Evolutionary conservation across 2,797 vertebrate species (phyloP).

Genomic region (Gymnodraco acuticeps): DNA sequence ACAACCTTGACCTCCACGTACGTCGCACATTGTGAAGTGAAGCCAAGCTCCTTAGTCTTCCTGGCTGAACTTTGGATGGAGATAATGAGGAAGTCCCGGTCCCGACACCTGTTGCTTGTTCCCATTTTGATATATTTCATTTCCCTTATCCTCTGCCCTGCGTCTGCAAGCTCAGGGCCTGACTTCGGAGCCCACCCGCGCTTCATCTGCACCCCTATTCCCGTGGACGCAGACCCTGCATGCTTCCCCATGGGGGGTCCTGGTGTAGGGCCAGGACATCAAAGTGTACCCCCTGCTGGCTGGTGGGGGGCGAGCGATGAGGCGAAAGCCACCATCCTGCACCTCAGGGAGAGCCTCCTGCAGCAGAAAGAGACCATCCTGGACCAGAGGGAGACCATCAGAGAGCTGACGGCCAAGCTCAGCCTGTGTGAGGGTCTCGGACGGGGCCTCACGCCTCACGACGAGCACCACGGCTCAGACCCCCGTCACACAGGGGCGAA

Average conservation of each 20-base stretch:
- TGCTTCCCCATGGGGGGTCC: slow-evolving; percentile 71
- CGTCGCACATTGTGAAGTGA: slow-evolving; percentile 49
- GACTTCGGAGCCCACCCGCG: slow-evolving; percentile 78
- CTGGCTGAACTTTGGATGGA: slow-evolving; percentile 40
- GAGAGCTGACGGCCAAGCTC: slow-evolving; percentile 89
- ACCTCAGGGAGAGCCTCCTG: slow-evolving; percentile 88
- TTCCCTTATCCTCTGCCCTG: slow-evolving; percentile 42
- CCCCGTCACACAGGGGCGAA: slow-evolving; percentile 40
- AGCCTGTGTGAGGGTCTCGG: slow-evolving; percentile 85
- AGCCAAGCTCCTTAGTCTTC: slow-evolving; percentile 40
- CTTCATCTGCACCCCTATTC: slow-evolving; percentile 88
- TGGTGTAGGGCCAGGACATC: slow-evolving; percentile 67
- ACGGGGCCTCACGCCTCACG: slow-evolving; percentile 48
- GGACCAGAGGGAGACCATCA: slow-evolving; percentile 89
- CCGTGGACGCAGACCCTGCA: slow-evolving; percentile 81
- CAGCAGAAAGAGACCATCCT: slow-evolving; percentile 89
- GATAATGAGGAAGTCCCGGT: slow-evolving; percentile 56
- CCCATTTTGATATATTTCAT: slow-evolving; percentile 36
- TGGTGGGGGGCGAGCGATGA: slow-evolving; percentile 87
- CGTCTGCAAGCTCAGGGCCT: slow-evolving; percentile 57
- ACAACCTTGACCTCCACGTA: slow-evolving; percentile 22
- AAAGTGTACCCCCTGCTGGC: slow-evolving; percentile 67
- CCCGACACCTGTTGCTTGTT: slow-evolving; percentile 26
- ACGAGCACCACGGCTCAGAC: slow-evolving; percentile 62
- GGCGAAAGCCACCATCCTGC: slow-evolving; percentile 88